phyloP scores from a whole-genome alignment of 30 jellyfish, hydroid and myxozoan genomes.

The Rhopilema esculentum region DNA sequence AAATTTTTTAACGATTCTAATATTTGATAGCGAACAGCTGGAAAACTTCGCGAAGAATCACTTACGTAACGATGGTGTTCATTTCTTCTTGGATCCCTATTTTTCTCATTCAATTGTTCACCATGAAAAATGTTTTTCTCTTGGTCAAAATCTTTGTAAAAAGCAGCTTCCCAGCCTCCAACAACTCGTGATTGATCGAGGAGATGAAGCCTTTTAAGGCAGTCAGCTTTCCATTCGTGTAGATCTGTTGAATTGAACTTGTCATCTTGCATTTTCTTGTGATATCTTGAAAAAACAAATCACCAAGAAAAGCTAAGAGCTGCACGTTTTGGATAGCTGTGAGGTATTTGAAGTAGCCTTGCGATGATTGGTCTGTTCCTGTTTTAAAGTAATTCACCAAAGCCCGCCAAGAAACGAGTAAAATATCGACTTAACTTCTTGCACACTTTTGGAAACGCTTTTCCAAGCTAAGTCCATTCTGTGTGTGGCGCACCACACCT shows the following conservation, averaged over 20 bases:
- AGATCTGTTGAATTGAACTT: background rate
- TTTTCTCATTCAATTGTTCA: background rate
- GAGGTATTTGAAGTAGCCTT: slow-evolving; percentile 18
- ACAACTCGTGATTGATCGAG: background rate
- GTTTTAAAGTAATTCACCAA: background rate
- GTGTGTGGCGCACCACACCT: slow-evolving; percentile 45
- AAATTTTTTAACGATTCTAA: background rate
- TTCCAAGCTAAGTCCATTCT: slow-evolving; percentile 37
- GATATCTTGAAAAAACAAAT: slow-evolving; percentile 24
- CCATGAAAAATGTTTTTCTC: background rate
- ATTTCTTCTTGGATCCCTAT: background rate
- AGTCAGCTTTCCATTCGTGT: background rate
- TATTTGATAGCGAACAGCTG: background rate
- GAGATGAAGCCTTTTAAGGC: background rate
- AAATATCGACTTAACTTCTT: slow-evolving; percentile 8
- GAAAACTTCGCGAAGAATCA: background rate
- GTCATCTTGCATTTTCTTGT: slow-evolving; percentile 18
- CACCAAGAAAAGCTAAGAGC: slow-evolving; percentile 19
- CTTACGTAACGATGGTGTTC: background rate
- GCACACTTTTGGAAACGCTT: slow-evolving; percentile 25
- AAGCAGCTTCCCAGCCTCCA: background rate
- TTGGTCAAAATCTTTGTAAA: background rate
- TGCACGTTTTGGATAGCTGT: slow-evolving; percentile 4
- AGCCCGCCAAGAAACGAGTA: slow-evolving; percentile 10
- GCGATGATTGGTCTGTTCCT: background rate